These are phyloP conservation scores for Euphydryas editha DNA, from an alignment of 2,888 invertebrate genomes.

Conservation along the genomic window DNA sequence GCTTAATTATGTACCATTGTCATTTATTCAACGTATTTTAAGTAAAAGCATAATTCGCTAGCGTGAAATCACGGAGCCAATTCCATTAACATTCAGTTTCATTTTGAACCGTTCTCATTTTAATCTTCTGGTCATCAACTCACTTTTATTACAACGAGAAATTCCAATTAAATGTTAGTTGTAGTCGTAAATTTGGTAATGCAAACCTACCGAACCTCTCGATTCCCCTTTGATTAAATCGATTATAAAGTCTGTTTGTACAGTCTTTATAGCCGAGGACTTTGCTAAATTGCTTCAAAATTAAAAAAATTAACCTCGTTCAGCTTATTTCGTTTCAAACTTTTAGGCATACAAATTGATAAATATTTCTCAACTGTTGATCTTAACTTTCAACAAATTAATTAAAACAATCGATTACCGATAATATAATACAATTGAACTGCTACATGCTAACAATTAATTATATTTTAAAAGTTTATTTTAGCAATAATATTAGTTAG, in stretches of 20 bases:
- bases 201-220: conserved; percentile 70
- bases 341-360: conserved; percentile 4
- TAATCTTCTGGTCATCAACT: conserved; percentile 72
- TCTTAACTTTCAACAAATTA: neutral
- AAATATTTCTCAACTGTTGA: conserved; percentile 17
- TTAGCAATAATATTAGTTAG: too few species aligned
- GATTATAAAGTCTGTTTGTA: conserved; percentile 71
- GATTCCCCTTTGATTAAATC: conserved; percentile 78
- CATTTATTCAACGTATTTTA: conserved; percentile 21
- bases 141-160: conserved; percentile 76
- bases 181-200: conserved; percentile 75
- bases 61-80: conserved; percentile 48
- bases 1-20: neutral
- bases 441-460: too few species aligned
- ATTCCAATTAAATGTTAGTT: conserved; percentile 76
- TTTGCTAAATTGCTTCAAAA: conserved; percentile 74
- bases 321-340: conserved; percentile 28
- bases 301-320: conserved; percentile 56
- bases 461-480: too few species aligned
- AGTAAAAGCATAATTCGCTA: conserved; percentile 56
- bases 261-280: conserved; percentile 67
- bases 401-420: neutral
- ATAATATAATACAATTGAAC: neutral
- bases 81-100: conserved; percentile 54
- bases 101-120: conserved; percentile 60